Evolutionary conservation across 2,888 invertebrate species (phyloP).

Genomic region (Diaphora mendica): DNA sequence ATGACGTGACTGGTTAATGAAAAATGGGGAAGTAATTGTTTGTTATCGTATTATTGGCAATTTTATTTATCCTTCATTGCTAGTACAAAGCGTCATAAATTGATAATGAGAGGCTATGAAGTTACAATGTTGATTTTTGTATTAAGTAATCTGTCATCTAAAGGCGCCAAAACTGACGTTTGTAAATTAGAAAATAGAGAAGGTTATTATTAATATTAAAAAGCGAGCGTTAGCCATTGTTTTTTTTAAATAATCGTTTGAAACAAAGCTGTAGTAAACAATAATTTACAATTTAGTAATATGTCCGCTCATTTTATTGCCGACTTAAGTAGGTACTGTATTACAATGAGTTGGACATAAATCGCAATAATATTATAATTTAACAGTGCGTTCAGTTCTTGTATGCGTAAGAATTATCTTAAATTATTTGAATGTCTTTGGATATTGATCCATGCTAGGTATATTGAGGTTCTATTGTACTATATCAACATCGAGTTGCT

Average conservation of each 20-base stretch:
- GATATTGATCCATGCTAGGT: too few relatives aligned
- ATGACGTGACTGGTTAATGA: conserved; percentile 44
- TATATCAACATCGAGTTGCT: neutral
- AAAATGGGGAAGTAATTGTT: conserved; percentile 43
- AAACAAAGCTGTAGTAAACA: neutral
- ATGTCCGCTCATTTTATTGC: neutral
- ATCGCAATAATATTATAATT: neutral
- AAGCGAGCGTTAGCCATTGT: too few relatives aligned
- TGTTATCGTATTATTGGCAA: conserved; percentile 18
- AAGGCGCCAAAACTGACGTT: neutral
- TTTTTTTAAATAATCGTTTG: too few relatives aligned
- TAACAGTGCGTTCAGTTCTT: neutral
- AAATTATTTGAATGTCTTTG: too few relatives aligned
- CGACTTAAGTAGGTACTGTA: neutral
- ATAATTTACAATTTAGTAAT: neutral
- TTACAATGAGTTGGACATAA: neutral
- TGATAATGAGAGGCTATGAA: neutral
- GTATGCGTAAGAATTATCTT: neutral
- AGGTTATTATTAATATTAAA: too few relatives aligned
- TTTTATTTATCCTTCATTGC: conserved; percentile 14
- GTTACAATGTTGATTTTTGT: neutral
- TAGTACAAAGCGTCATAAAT: conserved; percentile 3
- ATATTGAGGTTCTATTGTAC: neutral
- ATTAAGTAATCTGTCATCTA: neutral
- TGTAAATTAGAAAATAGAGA: neutral